These are phyloP conservation scores for Brienomyrus longianalis DNA, from an alignment of 2,113 vertebrate species.

Conservation along the genomic window DNA sequence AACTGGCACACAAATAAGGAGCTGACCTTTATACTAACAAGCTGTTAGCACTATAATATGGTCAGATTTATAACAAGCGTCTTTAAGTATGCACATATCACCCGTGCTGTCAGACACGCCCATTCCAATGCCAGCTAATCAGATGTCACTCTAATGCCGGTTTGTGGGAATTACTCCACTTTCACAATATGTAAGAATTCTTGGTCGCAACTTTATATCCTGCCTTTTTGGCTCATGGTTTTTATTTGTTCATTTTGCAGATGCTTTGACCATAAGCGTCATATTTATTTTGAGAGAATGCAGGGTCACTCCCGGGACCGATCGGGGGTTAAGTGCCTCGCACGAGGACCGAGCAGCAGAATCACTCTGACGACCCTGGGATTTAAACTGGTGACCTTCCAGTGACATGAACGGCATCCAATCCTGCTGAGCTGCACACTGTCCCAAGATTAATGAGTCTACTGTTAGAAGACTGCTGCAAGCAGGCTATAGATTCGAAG, in stretches of 20 bases:
- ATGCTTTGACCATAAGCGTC: background rate
- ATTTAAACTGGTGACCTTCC: background rate
- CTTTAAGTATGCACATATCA: background rate
- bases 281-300: background rate
- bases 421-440: background rate
- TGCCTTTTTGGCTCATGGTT: background rate
- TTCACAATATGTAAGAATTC: background rate
- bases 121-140: background rate
- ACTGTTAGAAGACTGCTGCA: background rate
- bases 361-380: background rate
- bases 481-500: background rate
- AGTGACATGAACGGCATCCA: background rate
- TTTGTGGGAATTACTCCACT: conserved; percentile 12
- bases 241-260: background rate
- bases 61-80: background rate
- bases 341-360: background rate
- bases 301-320: background rate
- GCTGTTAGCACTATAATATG: background rate
- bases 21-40: background rate
- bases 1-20: background rate
- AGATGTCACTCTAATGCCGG: background rate
- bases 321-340: background rate
- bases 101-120: background rate
- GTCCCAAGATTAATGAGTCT: background rate
- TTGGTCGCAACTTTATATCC: background rate